These are phyloP conservation scores for Chrysolina haemoptera DNA, from an alignment of 2,888 invertebrate genomes.

Conservation along the genomic window DNA sequence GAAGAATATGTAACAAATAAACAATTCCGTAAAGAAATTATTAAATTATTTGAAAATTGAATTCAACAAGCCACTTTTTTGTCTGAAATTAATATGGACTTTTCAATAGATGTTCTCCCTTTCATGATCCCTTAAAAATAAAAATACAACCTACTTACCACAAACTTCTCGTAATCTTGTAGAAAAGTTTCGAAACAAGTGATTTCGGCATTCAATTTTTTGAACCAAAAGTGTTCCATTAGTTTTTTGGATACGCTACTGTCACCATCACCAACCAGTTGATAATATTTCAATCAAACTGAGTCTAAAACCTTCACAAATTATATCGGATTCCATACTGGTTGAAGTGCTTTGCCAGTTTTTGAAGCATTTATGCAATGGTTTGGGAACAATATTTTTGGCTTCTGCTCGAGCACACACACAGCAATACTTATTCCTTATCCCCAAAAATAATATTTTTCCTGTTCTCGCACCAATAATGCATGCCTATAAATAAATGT, in stretches of 20 bases:
- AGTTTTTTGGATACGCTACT: conserved; percentile 59
- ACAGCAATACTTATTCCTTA: conserved; percentile 59
- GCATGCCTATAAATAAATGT: too few relatives aligned
- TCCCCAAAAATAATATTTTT: conserved; percentile 57
- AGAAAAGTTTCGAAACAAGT: conserved; percentile 40
- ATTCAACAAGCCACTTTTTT: too few relatives aligned
- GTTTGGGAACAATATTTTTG: conserved; percentile 36
- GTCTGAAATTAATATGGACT: too few relatives aligned
- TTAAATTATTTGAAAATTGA: too few relatives aligned
- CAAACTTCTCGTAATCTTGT: conserved; percentile 37
- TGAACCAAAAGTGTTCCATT: conserved; percentile 31
- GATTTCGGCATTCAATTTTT: conserved; percentile 56
- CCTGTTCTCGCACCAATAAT: too few relatives aligned
- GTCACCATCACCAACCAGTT: conserved; percentile 64
- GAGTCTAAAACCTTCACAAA: conserved; percentile 59
- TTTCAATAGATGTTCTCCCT: too few relatives aligned
- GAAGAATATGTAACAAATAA: too few relatives aligned
- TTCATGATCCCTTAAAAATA: too few relatives aligned
- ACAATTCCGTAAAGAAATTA: too few relatives aligned
- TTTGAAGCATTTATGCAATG: conserved; percentile 59
- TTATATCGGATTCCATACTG: conserved; percentile 62
- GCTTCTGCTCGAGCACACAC: conserved; percentile 31
- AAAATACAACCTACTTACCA: conserved; percentile 23
- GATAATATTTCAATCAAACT: conserved; percentile 57
- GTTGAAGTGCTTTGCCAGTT: conserved; percentile 60